phyloP scores from a whole-genome alignment of 2,113 vertebrate species.

The Phoenicopterus ruber region DNA sequence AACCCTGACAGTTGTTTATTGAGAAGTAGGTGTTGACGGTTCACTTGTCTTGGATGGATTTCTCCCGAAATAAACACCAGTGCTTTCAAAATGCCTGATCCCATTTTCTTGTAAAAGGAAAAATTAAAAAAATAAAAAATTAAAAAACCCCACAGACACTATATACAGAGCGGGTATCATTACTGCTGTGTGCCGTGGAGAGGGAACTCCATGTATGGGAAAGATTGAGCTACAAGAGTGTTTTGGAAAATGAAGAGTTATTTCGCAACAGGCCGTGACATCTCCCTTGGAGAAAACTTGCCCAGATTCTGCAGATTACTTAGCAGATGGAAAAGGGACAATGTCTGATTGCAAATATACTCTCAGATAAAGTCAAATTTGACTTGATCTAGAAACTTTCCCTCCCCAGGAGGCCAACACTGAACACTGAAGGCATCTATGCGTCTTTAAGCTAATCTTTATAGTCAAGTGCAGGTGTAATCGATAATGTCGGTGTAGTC shows the following conservation, averaged over 20 bases:
- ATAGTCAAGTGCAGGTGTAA: background rate
- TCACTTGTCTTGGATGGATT: conserved; percentile 51
- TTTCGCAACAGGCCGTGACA: background rate
- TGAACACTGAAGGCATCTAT: background rate
- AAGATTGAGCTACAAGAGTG: background rate
- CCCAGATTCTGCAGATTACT: conserved; percentile 43
- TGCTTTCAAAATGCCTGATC: conserved; percentile 55
- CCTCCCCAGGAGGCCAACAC: background rate
- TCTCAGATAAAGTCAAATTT: background rate
- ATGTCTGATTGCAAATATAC: background rate
- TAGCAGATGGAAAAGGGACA: conserved; percentile 33
- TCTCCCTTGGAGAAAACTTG: conserved; percentile 37
- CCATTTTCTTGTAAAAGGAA: conserved; percentile 17
- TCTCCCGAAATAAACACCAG: conserved; percentile 40
- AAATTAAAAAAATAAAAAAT: background rate
- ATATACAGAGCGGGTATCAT: background rate
- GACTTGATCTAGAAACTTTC: background rate
- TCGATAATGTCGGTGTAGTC: background rate
- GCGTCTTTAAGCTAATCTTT: background rate
- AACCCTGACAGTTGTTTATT: conserved; percentile 67
- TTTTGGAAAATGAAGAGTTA: conserved; percentile 21
- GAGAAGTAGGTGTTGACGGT: conserved; percentile 56
- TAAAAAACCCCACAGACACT: background rate
- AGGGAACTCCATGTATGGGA: conserved; percentile 64
- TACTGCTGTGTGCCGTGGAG: background rate